phyloP scores from a whole-genome alignment of 2,113 vertebrate genomes.

The Butorides virescens region DNA sequence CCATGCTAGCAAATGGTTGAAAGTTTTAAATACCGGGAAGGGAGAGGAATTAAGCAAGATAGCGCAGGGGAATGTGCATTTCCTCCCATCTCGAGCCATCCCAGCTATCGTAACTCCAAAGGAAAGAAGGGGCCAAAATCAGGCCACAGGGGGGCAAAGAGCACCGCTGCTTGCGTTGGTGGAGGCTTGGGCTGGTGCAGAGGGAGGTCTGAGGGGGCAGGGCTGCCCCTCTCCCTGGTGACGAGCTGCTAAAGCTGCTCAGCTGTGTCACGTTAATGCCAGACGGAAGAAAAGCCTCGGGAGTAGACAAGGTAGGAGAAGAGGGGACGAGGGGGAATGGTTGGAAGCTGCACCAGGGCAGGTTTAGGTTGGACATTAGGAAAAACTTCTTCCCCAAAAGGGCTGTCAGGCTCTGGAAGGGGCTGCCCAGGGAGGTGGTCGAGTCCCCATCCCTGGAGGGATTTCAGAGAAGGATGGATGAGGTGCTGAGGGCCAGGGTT shows the following conservation, averaged over 20 bases:
- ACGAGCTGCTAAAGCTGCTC: background rate
- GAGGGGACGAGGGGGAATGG: too few relatives aligned
- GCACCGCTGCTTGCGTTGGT: rapidly evolving
- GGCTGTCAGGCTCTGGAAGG: too few relatives aligned
- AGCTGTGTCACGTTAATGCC: background rate
- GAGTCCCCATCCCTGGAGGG: too few relatives aligned
- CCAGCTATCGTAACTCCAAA: background rate
- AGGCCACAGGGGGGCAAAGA: background rate
- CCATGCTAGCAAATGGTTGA: background rate
- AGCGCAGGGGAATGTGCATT: background rate
- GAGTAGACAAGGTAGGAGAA: rapidly evolving
- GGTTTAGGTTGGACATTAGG: too few relatives aligned
- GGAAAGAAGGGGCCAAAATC: background rate
- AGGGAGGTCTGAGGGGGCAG: background rate
- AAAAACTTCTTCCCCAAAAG: too few relatives aligned
- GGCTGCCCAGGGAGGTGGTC: too few relatives aligned
- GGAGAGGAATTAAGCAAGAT: background rate
- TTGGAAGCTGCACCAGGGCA: too few relatives aligned
- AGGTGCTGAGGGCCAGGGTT: too few relatives aligned
- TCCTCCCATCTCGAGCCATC: background rate
- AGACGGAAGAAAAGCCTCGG: background rate
- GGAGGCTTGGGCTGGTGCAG: background rate
- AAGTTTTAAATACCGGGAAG: background rate
- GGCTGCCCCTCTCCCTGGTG: background rate
- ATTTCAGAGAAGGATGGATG: too few relatives aligned